Percentiles rank a stretch among this genome's conserved stretches.
These are phyloP conservation scores for Masnerella sp. DNA, from an alignment of 2,888 invertebrate species.

Conservation along the genomic window DNA sequence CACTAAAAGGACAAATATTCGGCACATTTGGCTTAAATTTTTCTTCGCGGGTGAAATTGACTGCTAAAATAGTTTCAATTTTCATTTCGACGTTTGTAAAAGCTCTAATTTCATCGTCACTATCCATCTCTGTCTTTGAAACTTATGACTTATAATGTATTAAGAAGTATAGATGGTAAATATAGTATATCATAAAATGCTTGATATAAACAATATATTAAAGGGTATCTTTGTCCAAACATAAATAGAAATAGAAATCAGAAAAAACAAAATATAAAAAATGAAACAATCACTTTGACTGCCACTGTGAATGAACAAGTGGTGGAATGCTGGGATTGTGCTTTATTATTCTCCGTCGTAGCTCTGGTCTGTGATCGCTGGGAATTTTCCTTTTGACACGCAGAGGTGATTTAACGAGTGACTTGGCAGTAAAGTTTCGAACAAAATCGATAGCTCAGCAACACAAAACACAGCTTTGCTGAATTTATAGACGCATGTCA, in stretches of 20 bases:
- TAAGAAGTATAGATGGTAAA: background rate
- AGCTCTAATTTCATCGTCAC: constrained; percentile 38
- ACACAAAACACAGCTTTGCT: constrained; percentile 21
- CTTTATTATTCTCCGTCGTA: too few relatives aligned
- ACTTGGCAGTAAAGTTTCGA: constrained; percentile 40
- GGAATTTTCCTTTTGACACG: constrained; percentile 10
- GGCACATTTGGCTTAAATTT: constrained; percentile 72
- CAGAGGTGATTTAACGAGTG: constrained; percentile 28
- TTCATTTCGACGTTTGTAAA: constrained; percentile 24
- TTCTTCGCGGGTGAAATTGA: too few relatives aligned
- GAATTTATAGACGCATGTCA: constrained; percentile 27
- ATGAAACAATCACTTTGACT: too few relatives aligned
- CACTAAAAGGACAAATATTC: constrained; percentile 67
- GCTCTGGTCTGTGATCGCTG: too few relatives aligned
- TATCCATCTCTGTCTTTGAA: background rate
- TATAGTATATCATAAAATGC: constrained; percentile 17
- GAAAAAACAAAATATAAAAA: background rate
- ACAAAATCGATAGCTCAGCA: constrained; percentile 20
- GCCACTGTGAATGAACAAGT: too few relatives aligned
- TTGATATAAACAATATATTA: constrained; percentile 8
- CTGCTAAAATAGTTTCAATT: constrained; percentile 21
- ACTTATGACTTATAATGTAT: background rate
- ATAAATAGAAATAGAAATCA: constrained; percentile 2
- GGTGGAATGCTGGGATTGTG: constrained; percentile 25
- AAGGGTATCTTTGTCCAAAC: background rate